Conservation (phyloP, 2,797 vertebrate genomes). For the Spheniscus humboldti region DNA sequence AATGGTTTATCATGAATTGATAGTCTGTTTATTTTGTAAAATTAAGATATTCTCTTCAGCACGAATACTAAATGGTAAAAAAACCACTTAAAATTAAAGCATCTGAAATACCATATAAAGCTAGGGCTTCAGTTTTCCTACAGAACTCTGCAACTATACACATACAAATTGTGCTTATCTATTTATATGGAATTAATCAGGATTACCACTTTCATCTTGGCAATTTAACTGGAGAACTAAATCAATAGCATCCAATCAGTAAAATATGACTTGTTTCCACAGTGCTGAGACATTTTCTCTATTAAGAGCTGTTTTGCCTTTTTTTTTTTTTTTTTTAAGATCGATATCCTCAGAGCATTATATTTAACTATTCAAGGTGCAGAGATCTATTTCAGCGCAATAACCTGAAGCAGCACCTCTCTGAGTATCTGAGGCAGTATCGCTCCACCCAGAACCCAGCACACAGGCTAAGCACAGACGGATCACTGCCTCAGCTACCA, state of each 20-base stretch:
- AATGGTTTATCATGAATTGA: background rate
- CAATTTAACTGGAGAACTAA: constrained; percentile 34
- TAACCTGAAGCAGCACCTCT: background rate
- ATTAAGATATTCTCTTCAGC: background rate
- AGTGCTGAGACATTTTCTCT: background rate
- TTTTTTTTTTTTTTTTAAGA: background rate
- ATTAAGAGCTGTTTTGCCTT: background rate
- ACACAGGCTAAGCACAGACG: background rate
- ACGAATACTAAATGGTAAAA: background rate
- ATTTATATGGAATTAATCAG: constrained; percentile 37
- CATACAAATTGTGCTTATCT: background rate
- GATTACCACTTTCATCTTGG: constrained; percentile 51
- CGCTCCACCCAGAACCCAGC: background rate
- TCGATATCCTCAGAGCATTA: background rate
- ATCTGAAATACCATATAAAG: background rate
- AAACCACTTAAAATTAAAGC: background rate
- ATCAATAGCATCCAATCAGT: constrained; percentile 52
- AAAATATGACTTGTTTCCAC: constrained; percentile 39
- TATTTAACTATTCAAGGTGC: background rate
- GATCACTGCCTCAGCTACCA: background rate
- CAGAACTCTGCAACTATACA: background rate
- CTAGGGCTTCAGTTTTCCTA: background rate
- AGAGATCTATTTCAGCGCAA: background rate
- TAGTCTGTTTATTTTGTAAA: background rate
- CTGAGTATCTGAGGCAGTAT: accelerated